A percentile compares a stretch with the other conserved stretches of the same genome.
Conservation (phyloP, 2,113 vertebrate genomes). For the Trematocara macrostoma region DNA sequence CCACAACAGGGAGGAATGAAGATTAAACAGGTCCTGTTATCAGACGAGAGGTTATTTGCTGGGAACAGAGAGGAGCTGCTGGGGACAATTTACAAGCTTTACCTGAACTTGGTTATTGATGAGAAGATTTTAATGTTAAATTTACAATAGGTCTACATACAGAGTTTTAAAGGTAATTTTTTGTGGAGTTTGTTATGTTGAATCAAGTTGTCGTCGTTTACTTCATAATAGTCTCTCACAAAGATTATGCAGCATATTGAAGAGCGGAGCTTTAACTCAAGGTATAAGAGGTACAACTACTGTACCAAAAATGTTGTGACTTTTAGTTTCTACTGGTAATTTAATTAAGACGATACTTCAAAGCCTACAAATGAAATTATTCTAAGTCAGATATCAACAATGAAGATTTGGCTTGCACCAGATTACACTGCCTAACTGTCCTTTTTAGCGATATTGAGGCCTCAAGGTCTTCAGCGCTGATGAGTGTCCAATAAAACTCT, state of each 20-base stretch:
- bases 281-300: background rate
- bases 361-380: background rate
- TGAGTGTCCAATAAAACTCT: background rate
- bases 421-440: background rate
- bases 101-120: background rate
- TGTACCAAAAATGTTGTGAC: background rate
- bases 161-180: background rate
- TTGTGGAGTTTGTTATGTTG: background rate
- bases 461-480: background rate
- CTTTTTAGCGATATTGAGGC: background rate
- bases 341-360: background rate
- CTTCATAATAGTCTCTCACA: background rate
- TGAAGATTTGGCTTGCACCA: background rate
- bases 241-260: background rate
- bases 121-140: background rate
- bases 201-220: background rate
- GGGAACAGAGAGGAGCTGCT: background rate
- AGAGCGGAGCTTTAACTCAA: background rate
- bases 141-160: background rate
- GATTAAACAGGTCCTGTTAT: background rate
- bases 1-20: background rate
- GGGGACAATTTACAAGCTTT: background rate
- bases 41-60: rapidly evolving
- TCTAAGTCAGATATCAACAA: background rate
- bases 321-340: background rate